Conservation (phyloP, 1,140 invertebrate species). For the Hetaerina americana region DNA sequence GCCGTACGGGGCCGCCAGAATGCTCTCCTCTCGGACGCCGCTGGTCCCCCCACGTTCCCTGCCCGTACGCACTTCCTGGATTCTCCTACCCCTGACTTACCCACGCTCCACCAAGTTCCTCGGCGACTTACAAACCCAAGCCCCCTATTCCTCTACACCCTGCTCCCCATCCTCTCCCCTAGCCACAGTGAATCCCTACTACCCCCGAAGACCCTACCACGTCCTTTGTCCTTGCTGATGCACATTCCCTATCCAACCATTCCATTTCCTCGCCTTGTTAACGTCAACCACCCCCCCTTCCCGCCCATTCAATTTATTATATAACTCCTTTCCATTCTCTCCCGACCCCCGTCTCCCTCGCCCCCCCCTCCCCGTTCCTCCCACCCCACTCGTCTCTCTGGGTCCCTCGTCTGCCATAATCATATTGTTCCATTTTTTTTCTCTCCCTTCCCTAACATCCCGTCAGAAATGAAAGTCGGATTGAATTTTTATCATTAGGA, state of each 20-base stretch:
- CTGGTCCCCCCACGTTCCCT: not conserved
- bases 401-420: not conserved
- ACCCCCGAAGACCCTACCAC: not conserved
- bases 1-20: no score
- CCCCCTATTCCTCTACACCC: not conserved
- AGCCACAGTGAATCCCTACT: not conserved
- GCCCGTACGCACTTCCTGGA: no score
- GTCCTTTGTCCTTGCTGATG: not conserved
- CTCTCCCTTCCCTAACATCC: not conserved
- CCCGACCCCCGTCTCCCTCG: constrained; percentile 2
- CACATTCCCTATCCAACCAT: not conserved
- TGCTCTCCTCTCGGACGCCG: no score
- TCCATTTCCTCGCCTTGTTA: not conserved
- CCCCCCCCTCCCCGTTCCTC: constrained; percentile 3
- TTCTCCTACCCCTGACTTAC: no score
- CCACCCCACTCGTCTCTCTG: not conserved
- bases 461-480: not conserved
- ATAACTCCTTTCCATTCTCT: not conserved
- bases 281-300: no score
- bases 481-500: not conserved
- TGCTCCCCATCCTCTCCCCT: not conserved
- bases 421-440: not conserved
- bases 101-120: no score
- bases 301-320: no score
- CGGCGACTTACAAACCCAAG: no score